Evolutionary conservation across 2,113 vertebrate genomes (phyloP).

Genomic region (Hippocampus barbouri): DNA sequence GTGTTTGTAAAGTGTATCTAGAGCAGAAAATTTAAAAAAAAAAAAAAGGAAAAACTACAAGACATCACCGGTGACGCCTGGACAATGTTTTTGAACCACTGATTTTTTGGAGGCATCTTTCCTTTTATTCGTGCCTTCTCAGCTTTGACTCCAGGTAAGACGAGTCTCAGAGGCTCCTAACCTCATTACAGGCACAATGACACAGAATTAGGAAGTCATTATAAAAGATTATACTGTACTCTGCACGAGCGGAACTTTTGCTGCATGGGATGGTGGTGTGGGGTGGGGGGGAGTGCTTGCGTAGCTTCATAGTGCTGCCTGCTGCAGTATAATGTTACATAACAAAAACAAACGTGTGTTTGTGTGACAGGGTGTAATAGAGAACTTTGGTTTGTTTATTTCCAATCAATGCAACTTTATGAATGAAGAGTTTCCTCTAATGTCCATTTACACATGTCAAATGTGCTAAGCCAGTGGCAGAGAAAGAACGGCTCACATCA

Average conservation of each 20-base stretch:
- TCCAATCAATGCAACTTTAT: not conserved
- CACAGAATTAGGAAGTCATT: constrained; percentile 44
- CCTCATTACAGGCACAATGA: constrained; percentile 58
- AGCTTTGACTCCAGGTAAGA: constrained; percentile 4
- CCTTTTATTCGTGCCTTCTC: not conserved
- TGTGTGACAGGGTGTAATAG: not conserved
- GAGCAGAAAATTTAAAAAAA: not conserved
- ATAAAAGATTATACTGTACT: constrained; percentile 44
- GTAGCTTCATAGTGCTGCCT: constrained; percentile 34
- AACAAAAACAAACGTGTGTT: constrained; percentile 31
- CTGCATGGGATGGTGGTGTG: constrained; percentile 9
- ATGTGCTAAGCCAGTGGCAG: constrained; percentile 63
- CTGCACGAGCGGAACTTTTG: constrained; percentile 47
- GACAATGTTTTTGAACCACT: constrained; percentile 30
- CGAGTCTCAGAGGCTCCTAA: constrained; percentile 52
- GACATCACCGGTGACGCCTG: constrained; percentile 18
- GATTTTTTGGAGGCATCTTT: constrained; percentile 23
- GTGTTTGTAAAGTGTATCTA: constrained; percentile 30
- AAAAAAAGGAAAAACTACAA: constrained; percentile 15
- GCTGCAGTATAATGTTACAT: constrained; percentile 60
- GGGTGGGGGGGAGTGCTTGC: constrained; percentile 4
- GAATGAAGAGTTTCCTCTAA: not conserved
- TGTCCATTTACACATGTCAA: constrained; percentile 9
- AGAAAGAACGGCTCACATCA: constrained; percentile 20
- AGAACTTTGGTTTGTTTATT: not conserved